phyloP scores from a whole-genome alignment of 1,140 invertebrate genomes.

The Orussus abietinus region DNA sequence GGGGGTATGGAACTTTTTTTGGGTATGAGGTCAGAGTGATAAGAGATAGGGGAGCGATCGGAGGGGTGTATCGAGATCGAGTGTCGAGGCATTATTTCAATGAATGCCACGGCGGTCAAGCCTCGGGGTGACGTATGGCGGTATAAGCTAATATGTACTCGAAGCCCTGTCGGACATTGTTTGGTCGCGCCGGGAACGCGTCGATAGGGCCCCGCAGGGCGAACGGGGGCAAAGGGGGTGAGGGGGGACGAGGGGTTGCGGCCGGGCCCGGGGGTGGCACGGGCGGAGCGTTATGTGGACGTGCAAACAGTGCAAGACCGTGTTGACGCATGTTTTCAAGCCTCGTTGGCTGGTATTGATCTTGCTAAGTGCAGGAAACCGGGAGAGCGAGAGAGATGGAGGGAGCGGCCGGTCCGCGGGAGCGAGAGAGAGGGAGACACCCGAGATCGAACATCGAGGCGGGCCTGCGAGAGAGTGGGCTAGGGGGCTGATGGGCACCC shows the following conservation, averaged over 20 bases:
- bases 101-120: conserved; percentile 27
- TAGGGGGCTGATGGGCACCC: too few relatives aligned
- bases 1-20: too few relatives aligned
- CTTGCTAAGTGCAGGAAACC: conserved; percentile 57
- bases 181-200: conserved; percentile 35
- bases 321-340: conserved; percentile 59
- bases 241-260: conserved; percentile 15
- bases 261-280: conserved; percentile 14
- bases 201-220: conserved; percentile 16
- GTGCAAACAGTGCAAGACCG: conserved; percentile 54
- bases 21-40: too few relatives aligned
- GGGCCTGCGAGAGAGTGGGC: too few relatives aligned
- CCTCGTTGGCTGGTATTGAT: conserved; percentile 57
- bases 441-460: too few relatives aligned
- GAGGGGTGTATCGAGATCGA: too few relatives aligned
- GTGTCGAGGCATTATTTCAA: conserved; percentile 27
- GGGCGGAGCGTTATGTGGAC: conserved; percentile 50
- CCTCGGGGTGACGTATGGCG: conserved; percentile 25
- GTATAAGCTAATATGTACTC: conserved; percentile 48
- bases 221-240: not conserved
- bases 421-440: conserved; percentile 25
- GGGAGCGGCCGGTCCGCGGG: too few relatives aligned
- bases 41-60: not conserved
- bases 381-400: too few relatives aligned
- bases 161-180: conserved; percentile 51